Conservation (phyloP, 2,888 invertebrate species). For the Steinernema carpocapsae region DNA sequence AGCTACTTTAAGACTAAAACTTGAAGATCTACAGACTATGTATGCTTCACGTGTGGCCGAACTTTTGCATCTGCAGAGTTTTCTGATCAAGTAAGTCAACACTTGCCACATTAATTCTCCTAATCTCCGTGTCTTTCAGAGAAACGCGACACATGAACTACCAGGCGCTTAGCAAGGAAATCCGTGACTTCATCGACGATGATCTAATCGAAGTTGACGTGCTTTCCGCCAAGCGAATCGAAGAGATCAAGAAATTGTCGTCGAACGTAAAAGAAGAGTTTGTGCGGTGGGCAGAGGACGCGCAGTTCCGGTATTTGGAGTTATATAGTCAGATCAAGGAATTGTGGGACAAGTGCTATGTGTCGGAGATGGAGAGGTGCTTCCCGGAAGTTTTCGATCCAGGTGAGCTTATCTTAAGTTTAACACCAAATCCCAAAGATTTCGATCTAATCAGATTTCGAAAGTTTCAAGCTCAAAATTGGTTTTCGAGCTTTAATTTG, state of each 20-base stretch:
- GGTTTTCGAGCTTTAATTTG: too few relatives aligned
- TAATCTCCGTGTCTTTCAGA: not conserved
- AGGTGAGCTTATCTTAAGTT: too few relatives aligned
- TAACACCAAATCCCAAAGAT: too few relatives aligned
- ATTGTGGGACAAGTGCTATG: slow-evolving; percentile 23
- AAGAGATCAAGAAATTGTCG: not conserved
- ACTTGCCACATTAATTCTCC: not conserved
- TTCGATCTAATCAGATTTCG: too few relatives aligned
- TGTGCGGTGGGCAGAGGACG: slow-evolving; percentile 25
- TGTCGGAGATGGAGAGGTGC: slow-evolving; percentile 16
- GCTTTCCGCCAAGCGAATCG: not conserved
- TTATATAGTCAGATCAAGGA: slow-evolving; percentile 18
- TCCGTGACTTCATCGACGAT: slow-evolving; percentile 13
- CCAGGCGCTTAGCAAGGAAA: slow-evolving; percentile 7
- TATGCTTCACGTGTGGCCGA: not conserved
- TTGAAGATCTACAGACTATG: not conserved
- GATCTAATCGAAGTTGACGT: slow-evolving; percentile 21
- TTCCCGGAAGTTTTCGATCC: slow-evolving; percentile 21
- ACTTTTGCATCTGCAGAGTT: not conserved
- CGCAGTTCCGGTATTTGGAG: slow-evolving; percentile 27
- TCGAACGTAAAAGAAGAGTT: slow-evolving; percentile 22
- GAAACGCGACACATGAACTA: slow-evolving; percentile 18
- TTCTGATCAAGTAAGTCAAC: not conserved
- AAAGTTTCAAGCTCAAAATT: too few relatives aligned
- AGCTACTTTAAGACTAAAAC: not conserved